Conservation (phyloP, 2,888 invertebrate genomes). For the Holacanthella duospinosa region DNA sequence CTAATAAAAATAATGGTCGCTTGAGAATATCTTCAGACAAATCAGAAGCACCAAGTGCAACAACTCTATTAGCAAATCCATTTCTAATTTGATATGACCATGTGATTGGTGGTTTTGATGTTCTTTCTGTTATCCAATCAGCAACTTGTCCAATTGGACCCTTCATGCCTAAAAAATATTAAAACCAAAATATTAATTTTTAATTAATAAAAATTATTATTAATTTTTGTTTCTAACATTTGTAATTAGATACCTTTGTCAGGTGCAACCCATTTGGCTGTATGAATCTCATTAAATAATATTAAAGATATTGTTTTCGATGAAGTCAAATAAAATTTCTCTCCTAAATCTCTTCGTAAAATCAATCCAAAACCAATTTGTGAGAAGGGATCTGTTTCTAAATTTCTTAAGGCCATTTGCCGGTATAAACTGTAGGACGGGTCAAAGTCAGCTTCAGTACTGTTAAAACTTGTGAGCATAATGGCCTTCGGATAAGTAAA, state of each 20-base stretch:
- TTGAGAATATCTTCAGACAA: slow-evolving; percentile 27
- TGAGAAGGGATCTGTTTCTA: slow-evolving; percentile 36
- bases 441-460: slow-evolving; percentile 21
- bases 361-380: slow-evolving; percentile 36
- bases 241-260: slow-evolving; percentile 12
- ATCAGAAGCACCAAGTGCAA: slow-evolving; percentile 29
- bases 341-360: slow-evolving; percentile 26
- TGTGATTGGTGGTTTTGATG: slow-evolving; percentile 30
- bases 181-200: background rate
- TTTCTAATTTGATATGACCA: slow-evolving; percentile 35
- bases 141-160: slow-evolving; percentile 35
- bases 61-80: slow-evolving; percentile 36
- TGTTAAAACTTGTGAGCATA: slow-evolving; percentile 34
- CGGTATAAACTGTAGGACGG: slow-evolving; percentile 32
- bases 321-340: slow-evolving; percentile 32
- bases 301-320: slow-evolving; percentile 36
- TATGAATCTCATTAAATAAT: slow-evolving; percentile 36
- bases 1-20: slow-evolving; percentile 31
- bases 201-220: background rate
- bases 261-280: slow-evolving; percentile 34
- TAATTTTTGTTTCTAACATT: background rate
- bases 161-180: slow-evolving; percentile 15
- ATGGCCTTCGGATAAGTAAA: slow-evolving; percentile 21
- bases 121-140: slow-evolving; percentile 34
- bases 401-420: slow-evolving; percentile 34